Conservation (phyloP, 2,888 invertebrate species). For the Pseudanteris insignis region DNA sequence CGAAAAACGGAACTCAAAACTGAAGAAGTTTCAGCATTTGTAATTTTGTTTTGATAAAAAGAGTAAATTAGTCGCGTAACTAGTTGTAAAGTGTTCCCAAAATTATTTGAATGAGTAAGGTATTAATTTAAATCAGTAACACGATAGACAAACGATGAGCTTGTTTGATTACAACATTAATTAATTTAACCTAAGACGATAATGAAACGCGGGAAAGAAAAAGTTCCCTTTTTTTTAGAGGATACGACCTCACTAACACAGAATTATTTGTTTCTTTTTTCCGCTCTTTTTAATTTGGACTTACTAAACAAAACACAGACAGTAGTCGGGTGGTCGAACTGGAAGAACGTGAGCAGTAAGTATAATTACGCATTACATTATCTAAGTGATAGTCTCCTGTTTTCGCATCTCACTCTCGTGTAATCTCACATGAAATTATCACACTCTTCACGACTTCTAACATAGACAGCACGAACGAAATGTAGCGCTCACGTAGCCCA, state of each 20-base stretch:
- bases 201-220: no score
- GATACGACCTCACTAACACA: slow-evolving; percentile 64
- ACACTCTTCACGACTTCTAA: slow-evolving; percentile 19
- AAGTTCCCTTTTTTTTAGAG: no score
- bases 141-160: no score
- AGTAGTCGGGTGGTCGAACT: slow-evolving; percentile 80
- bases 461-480: slow-evolving; percentile 6
- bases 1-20: no score
- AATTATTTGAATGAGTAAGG: no score
- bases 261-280: slow-evolving; percentile 68
- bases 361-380: slow-evolving; percentile 58
- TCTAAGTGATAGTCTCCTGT: slow-evolving; percentile 20
- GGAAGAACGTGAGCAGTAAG: slow-evolving; percentile 89
- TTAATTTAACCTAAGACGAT: no score
- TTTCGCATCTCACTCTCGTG: slow-evolving; percentile 15
- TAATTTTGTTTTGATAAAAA: no score
- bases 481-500: slow-evolving; percentile 15
- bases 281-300: slow-evolving; percentile 69
- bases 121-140: no score
- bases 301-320: slow-evolving; percentile 71
- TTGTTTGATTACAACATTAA: no score
- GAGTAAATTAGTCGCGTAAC: no score
- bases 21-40: no score
- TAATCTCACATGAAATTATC: slow-evolving; percentile 21
- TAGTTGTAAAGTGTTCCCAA: no score